Base-by-base conservation (phyloP, 2,113 vertebrate species). In the Progne subis region DNA sequence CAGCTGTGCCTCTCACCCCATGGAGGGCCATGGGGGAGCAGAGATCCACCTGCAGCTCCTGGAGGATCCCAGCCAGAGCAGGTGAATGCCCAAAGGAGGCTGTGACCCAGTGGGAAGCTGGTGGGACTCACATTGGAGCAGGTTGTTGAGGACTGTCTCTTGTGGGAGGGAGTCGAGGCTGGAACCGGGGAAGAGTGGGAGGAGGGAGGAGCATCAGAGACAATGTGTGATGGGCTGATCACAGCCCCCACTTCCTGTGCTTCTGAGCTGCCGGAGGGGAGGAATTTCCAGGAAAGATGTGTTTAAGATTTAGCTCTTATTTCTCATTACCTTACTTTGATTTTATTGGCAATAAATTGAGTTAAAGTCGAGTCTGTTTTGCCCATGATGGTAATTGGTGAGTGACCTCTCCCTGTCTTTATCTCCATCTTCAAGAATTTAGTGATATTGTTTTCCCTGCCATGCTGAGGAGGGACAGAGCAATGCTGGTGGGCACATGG, bases 351-450 rank as follows among this genome's bases (percentile, higher is more conserved):
- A 6, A 44, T 20, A 55, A 60, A 47, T 60, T 19, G 34, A 71
- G 28, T 52, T 59, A 18, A 39, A 76, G 32, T 19, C 0, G 1
- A 57, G 12, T 34, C 8, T 12, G 1, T 56, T 85, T 81, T 59
- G n/a, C 18, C 50, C 4, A 1, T 18, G 14, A 43, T 4, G 4
- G 31, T 49, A 69, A 70, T 5, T n/a, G 50, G 5, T 41, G n/a
- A 82, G 19, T 82, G 32, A 50, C 31, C 23, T 86, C n/a, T 71
- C 34, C 12, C 32, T 56, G 24, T 41, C 47, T 53, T 72, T 46
- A 6, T 34, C 20, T 65, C 3, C 1, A 52, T 47, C 29, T 25
- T 43, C 0, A 0, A 53, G 43, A 10, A 29, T n/a, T 53, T 69
- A 4, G 1, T n/a, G 70, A 7, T 21, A 20, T 34, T 72, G 31